A percentile compares a stretch with the other conserved stretches of the same genome.
Evolutionary conservation across 2,888 invertebrate species (phyloP).

Genomic region (Drosophila eohydei): DNA sequence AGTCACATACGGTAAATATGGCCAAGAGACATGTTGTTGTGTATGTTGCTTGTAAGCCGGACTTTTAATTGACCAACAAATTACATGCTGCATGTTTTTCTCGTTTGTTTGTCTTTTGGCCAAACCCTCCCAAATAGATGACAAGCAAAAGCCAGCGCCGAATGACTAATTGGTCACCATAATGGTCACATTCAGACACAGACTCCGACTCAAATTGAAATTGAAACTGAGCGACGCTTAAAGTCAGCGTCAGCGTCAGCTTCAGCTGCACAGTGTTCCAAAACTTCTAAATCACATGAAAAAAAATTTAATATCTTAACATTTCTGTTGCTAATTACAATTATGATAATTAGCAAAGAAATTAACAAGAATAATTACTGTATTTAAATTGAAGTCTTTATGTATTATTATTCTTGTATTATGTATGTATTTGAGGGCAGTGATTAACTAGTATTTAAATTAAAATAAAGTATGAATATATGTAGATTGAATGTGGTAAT

Average conservation of each 20-base stretch:
- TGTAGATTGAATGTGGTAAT: no score
- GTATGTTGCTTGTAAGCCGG: conserved; percentile 67
- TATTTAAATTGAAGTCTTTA: no score
- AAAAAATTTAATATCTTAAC: no score
- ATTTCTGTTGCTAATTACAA: no score
- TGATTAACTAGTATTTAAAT: no score
- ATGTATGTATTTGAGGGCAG: no score
- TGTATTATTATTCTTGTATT: no score
- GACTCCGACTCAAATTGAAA: conserved; percentile 22
- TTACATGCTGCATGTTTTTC: conserved; percentile 64
- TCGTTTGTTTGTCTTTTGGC: conserved; percentile 57
- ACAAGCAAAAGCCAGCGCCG: conserved; percentile 72
- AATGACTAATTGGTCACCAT: conserved; percentile 79
- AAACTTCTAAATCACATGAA: conserved; percentile 3
- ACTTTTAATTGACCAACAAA: conserved; percentile 80
- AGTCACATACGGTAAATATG: conserved; percentile 53
- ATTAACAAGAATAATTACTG: neutral
- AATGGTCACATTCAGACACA: conserved; percentile 66
- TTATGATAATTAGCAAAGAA: neutral
- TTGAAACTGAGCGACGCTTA: conserved; percentile 12
- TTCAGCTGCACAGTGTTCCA: conserved; percentile 38
- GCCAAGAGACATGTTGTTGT: conserved; percentile 58
- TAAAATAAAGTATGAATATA: no score
- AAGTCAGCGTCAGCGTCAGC: conserved; percentile 17
- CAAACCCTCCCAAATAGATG: conserved; percentile 74